phyloP scores from a whole-genome alignment of 2,888 invertebrate genomes.

The Lasioglossum calceatum region DNA sequence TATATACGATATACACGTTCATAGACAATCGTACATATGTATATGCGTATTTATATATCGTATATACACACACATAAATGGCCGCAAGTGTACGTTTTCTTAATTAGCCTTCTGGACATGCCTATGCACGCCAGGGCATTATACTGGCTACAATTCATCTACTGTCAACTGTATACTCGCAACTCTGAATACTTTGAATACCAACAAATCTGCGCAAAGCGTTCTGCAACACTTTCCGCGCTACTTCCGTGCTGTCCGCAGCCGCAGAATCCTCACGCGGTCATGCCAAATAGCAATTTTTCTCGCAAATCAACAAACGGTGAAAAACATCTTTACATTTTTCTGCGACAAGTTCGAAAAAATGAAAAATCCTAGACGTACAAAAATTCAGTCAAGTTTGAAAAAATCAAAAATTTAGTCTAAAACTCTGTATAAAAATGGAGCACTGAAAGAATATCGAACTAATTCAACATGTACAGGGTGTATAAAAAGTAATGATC shows the following conservation, averaged over 20 bases:
- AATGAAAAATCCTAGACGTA: background rate
- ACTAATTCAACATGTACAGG: too few species aligned
- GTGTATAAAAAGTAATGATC: too few species aligned
- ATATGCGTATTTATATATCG: background rate
- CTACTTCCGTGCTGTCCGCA: background rate
- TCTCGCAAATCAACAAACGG: background rate
- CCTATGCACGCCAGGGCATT: slow-evolving; percentile 36
- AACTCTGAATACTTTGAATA: slow-evolving; percentile 27
- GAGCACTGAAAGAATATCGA: too few species aligned
- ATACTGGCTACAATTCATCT: slow-evolving; percentile 31
- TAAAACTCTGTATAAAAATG: too few species aligned
- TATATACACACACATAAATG: background rate
- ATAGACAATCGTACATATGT: background rate
- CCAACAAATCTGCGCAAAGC: background rate
- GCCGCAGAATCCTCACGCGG: background rate
- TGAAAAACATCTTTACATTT: background rate
- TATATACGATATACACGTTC: slow-evolving; percentile 22
- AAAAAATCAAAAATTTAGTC: background rate
- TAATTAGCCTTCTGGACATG: slow-evolving; percentile 36
- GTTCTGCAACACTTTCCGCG: slow-evolving; percentile 7
- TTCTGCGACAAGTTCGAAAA: background rate
- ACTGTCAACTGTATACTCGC: slow-evolving; percentile 15
- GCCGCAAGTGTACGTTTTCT: slow-evolving; percentile 22
- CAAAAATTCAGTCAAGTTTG: background rate
- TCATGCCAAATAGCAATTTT: background rate